phyloP scores from a whole-genome alignment of 2,113 vertebrate genomes.

The Oryzias melastigma region DNA sequence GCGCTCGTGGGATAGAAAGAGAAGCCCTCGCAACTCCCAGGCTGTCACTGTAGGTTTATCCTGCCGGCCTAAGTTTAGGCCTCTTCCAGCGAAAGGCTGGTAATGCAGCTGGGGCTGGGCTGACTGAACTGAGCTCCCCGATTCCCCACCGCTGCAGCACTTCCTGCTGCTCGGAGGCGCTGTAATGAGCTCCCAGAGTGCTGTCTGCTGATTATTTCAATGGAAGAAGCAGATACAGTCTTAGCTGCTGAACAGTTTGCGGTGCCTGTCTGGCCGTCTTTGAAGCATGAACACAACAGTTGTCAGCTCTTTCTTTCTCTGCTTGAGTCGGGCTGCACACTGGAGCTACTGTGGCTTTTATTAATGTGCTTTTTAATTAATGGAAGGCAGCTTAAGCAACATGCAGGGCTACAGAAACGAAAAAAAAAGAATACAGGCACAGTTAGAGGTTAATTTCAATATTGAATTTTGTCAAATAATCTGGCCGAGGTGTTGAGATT shows the following conservation, averaged over 20 bases:
- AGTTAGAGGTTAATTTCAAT: not conserved
- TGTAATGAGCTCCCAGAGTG: constrained; percentile 80
- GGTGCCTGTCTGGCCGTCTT: constrained; percentile 16
- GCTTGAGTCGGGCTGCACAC: constrained; percentile 24
- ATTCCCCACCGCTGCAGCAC: constrained; percentile 43
- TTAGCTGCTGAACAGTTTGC: constrained; percentile 35
- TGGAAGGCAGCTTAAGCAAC: constrained; percentile 11
- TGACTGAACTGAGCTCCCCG: constrained; percentile 67
- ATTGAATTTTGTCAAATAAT: not conserved
- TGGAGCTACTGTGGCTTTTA: constrained; percentile 27
- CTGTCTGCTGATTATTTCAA: constrained; percentile 54
- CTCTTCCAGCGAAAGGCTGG: constrained; percentile 39
- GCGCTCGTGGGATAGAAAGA: constrained; percentile 42
- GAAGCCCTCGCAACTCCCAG: constrained; percentile 56
- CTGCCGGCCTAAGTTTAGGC: constrained; percentile 39
- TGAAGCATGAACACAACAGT: constrained; percentile 33
- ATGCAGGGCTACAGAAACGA: constrained; percentile 4
- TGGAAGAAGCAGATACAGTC: constrained; percentile 44
- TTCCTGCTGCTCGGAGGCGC: constrained; percentile 60
- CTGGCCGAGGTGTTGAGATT: not conserved
- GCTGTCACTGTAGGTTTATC: constrained; percentile 61
- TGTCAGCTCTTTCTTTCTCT: constrained; percentile 6
- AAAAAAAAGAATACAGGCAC: not conserved
- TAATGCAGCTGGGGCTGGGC: constrained; percentile 53
- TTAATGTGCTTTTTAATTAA: constrained; percentile 45